Percentiles rank a stretch among this genome's conserved stretches.
Conservation (phyloP, 2,888 invertebrate genomes). For the Cerceris rybyensis region DNA sequence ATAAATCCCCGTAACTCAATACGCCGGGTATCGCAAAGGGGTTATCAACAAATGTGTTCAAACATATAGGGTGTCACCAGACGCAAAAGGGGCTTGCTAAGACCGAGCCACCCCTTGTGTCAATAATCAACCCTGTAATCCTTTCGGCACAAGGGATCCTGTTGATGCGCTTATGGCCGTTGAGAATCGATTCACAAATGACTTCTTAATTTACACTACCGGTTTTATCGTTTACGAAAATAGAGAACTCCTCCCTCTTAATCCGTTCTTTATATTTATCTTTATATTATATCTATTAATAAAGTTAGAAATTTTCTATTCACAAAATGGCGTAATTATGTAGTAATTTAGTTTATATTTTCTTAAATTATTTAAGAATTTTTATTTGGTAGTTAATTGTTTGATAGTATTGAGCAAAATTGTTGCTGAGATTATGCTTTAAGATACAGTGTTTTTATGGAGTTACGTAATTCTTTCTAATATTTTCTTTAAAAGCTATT, state of each 20-base stretch:
- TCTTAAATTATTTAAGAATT: too few species aligned
- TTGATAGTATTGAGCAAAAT: too few species aligned
- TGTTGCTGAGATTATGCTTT: too few species aligned
- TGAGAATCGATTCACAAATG: slow-evolving; percentile 76
- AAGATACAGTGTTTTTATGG: too few species aligned
- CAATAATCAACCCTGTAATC: slow-evolving; percentile 77
- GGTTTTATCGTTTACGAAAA: background rate
- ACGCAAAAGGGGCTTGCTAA: slow-evolving; percentile 56
- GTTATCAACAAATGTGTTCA: slow-evolving; percentile 81
- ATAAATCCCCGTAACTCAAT: slow-evolving; percentile 71
- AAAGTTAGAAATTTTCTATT: too few species aligned
- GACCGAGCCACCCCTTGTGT: slow-evolving; percentile 69
- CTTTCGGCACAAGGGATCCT: slow-evolving; percentile 71
- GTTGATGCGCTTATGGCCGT: slow-evolving; percentile 75
- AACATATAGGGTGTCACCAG: slow-evolving; percentile 80
- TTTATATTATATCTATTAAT: too few species aligned
- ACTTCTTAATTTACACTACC: slow-evolving; percentile 72
- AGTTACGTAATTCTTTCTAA: too few species aligned
- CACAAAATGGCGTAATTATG: too few species aligned
- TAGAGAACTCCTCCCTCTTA: background rate
- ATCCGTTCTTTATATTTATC: too few species aligned
- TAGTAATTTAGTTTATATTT: too few species aligned
- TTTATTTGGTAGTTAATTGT: too few species aligned
- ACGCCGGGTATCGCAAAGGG: slow-evolving; percentile 66
- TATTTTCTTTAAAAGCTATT: too few species aligned